Conservation (phyloP, 2,888 invertebrate genomes). For the Molorchus minor region DNA sequence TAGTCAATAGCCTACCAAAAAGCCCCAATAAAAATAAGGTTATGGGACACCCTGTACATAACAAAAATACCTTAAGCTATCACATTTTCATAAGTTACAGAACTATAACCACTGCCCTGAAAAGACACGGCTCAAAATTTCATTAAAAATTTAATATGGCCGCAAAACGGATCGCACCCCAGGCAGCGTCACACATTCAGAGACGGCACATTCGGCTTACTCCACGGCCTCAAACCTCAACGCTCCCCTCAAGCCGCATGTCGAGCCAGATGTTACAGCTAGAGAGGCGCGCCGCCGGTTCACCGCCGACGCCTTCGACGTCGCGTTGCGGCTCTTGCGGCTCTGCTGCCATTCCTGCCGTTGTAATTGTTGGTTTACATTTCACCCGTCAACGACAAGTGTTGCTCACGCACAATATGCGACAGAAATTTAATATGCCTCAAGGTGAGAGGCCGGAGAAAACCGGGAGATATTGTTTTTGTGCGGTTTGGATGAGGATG, state of each 20-base stretch:
- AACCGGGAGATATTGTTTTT: too few species aligned
- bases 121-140: constrained; percentile 40
- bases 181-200: constrained; percentile 29
- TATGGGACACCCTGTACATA: too few species aligned
- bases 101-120: too few species aligned
- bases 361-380: constrained; percentile 42
- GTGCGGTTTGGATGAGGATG: too few species aligned
- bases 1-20: too few species aligned
- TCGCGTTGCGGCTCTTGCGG: constrained; percentile 36
- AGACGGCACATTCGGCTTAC: constrained; percentile 37
- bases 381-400: constrained; percentile 47
- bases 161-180: constrained; percentile 20
- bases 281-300: constrained; percentile 42
- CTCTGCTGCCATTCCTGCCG: constrained; percentile 29
- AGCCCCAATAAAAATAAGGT: too few species aligned
- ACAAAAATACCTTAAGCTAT: too few species aligned
- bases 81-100: too few species aligned
- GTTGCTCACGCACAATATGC: constrained; percentile 39
- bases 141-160: constrained; percentile 46
- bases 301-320: constrained; percentile 31
- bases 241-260: constrained; percentile 50
- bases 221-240: constrained; percentile 41
- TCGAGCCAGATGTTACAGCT: constrained; percentile 51
- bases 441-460: constrained; percentile 11
- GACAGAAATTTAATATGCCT: constrained; percentile 20